phyloP scores from a whole-genome alignment of 2,888 invertebrate species.

The Troglohyphantes excavatus region DNA sequence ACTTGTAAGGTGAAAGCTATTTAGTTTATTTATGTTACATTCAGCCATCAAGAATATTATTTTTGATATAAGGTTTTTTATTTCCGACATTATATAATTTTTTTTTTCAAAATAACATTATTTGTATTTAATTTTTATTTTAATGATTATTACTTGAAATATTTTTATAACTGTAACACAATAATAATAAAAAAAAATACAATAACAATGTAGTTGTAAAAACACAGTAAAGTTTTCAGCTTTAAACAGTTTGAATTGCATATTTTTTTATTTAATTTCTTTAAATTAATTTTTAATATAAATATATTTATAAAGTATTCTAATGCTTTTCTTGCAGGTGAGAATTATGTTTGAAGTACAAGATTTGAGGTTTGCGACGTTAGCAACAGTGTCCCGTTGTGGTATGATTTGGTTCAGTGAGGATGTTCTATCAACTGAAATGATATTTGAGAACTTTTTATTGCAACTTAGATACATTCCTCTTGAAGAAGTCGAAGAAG shows the following conservation, averaged over 20 bases:
- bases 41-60: no score
- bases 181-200: no score
- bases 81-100: no score
- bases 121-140: no score
- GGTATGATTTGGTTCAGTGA: slow-evolving; percentile 99
- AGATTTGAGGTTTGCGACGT: slow-evolving; percentile 98
- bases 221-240: no score
- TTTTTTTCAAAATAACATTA: no score
- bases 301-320: background rate
- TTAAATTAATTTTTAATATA: background rate
- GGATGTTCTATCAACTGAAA: slow-evolving; percentile 98
- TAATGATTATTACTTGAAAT: no score
- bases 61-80: no score
- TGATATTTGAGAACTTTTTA: slow-evolving; percentile 99
- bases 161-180: no score
- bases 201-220: no score
- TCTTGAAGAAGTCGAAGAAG: slow-evolving; percentile 93
- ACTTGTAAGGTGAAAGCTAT: background rate
- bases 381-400: slow-evolving; percentile 99
- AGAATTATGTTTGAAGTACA: slow-evolving; percentile 96
- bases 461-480: slow-evolving; percentile 92
- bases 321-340: slow-evolving; percentile 83
- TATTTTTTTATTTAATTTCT: no score
- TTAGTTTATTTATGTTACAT: background rate
- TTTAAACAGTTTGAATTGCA: no score